Evolutionary conservation across 1,140 invertebrate species (phyloP), one percentile per base, ranked within the genome.

Genomic region (Caenorhabditis latens): DNA sequence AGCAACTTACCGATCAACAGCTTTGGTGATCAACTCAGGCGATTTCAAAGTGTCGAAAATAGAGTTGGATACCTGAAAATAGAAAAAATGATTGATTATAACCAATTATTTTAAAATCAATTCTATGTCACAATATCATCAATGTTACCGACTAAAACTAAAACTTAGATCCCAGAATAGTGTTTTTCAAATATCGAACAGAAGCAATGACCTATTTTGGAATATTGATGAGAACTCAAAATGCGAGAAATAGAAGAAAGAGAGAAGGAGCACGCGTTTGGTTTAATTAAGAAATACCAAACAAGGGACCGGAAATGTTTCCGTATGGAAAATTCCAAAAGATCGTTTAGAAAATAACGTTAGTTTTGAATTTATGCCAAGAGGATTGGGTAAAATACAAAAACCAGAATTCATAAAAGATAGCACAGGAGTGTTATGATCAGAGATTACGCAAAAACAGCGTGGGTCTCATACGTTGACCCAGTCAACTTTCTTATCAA

Each of bases 251-350:
- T 9, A 61, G 7, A 58, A 58, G 7, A 32, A 14, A 21, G 19
- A n/a, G 7, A 61, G 21, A 21, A 53, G 50, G 50, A 53, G 50
- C 40, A 71, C 42, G 65, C 65, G 65, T 16, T 43, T 71, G 13
- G 40, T 71, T 71, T 71, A 71, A 71, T 71, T 71, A 71, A 71
- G 42, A 19, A n/a, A 71, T n/a, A 43, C 42, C 14, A 43, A 71
- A 43, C 13, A 46, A 71, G 40, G 0, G 61, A 63, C 5, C 13
- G 4, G 57, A 21, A n/a, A 16, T 53, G 50, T 11, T 16, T 11
- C 16, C 50, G 11, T 16, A 11, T 16, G 2, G 11, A 53, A 11
- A 11, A 53, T 14, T 14, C 9, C 9, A 8, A 11, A 53, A 53
- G 11, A 53, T 53, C 11, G 50, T 3, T 50, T 16, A 4, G 4